A percentile compares a stretch with the other conserved stretches of the same genome.
phyloP scores from a whole-genome alignment of 2,888 invertebrate species.

The Ganaspis brasiliensis region DNA sequence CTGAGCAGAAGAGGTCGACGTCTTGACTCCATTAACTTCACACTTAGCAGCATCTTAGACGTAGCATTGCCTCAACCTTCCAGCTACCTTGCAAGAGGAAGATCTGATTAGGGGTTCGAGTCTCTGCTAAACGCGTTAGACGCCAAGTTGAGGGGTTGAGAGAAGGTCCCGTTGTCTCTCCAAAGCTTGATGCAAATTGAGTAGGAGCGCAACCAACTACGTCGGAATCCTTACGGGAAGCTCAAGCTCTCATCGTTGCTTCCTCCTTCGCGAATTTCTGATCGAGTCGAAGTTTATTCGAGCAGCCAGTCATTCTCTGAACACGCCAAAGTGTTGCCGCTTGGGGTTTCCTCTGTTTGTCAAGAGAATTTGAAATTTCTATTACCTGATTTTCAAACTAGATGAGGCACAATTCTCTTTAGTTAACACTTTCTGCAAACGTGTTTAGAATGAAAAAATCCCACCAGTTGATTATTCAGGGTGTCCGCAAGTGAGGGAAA shows the following conservation, averaged over 20 bases:
- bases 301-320: constrained; percentile 58
- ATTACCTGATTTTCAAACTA: constrained; percentile 1
- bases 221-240: constrained; percentile 51
- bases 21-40: constrained; percentile 80
- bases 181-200: constrained; percentile 78
- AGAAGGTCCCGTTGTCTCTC: constrained; percentile 48
- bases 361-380: constrained; percentile 55
- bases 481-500: too few species aligned
- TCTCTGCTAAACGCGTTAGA: constrained; percentile 80
- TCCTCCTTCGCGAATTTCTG: constrained; percentile 69
- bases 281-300: constrained; percentile 74
- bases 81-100: constrained; percentile 69
- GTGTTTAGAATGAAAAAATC: too few species aligned
- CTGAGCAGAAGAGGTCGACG: constrained; percentile 63
- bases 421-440: background rate
- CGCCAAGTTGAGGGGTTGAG: constrained; percentile 63
- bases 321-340: constrained; percentile 69
- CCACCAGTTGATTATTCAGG: too few species aligned
- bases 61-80: constrained; percentile 60
- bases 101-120: constrained; percentile 80
- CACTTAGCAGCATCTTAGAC: constrained; percentile 77
- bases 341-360: constrained; percentile 73
- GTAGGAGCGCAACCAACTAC: constrained; percentile 66
- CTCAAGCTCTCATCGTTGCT: constrained; percentile 51
- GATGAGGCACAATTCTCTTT: constrained; percentile 3